phyloP scores from a whole-genome alignment of 1,140 invertebrate genomes.

The Periplaneta americana region DNA sequence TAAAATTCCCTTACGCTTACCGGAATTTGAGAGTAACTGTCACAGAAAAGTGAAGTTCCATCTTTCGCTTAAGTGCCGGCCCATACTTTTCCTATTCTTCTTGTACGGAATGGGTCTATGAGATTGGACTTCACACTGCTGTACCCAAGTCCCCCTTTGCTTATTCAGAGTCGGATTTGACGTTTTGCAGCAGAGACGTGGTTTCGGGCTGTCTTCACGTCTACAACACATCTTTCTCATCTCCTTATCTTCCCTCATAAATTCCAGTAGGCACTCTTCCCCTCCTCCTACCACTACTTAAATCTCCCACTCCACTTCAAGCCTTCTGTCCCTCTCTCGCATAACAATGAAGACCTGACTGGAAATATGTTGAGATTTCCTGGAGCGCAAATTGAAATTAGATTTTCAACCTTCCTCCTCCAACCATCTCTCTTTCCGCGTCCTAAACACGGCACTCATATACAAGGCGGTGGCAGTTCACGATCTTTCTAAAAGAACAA shows the following conservation, averaged over 20 bases:
- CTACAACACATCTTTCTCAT: not conserved
- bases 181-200: not conserved
- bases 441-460: not conserved
- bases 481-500: too few relatives aligned
- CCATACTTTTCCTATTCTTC: too few relatives aligned
- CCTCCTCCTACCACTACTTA: not conserved
- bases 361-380: conserved; percentile 11
- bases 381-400: conserved; percentile 7
- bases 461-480: too few relatives aligned
- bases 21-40: too few relatives aligned
- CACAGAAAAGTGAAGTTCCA: too few relatives aligned
- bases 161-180: too few relatives aligned
- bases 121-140: too few relatives aligned
- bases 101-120: too few relatives aligned
- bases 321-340: not conserved
- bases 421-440: not conserved
- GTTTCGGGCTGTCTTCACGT: not conserved
- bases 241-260: conserved; percentile 10
- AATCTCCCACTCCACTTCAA: too few relatives aligned
- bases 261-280: not conserved
- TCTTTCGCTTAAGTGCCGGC: too few relatives aligned
- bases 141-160: too few relatives aligned
- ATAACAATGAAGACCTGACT: conserved; percentile 14
- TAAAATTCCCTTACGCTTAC: too few relatives aligned
- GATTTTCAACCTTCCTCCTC: not conserved